phyloP scores from a whole-genome alignment of 2,113 vertebrate species.

The Xenopus borealis region DNA sequence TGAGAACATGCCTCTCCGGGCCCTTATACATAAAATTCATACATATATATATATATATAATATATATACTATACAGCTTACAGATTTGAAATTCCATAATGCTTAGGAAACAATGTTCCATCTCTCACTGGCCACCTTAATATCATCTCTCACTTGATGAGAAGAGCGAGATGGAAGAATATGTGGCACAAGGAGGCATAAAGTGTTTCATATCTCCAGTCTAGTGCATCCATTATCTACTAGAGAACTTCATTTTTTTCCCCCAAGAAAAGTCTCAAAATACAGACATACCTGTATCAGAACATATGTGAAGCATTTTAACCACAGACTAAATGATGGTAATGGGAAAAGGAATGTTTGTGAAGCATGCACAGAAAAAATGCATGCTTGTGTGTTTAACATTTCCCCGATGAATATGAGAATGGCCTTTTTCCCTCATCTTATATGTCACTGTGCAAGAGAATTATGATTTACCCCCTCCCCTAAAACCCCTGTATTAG shows the following conservation, averaged over 20 bases:
- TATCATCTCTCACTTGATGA: conserved; percentile 2
- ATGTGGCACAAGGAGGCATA: neutral
- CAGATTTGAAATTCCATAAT: conserved; percentile 63
- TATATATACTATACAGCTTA: conserved; percentile 67
- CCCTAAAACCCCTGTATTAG: too few relatives aligned
- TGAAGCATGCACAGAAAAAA: too few relatives aligned
- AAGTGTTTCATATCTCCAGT: neutral
- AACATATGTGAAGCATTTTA: too few relatives aligned
- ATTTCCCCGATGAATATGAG: too few relatives aligned
- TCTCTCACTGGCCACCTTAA: conserved; percentile 15
- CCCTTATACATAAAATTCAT: conserved; percentile 65
- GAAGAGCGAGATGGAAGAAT: neutral
- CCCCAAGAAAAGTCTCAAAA: conserved; percentile 5
- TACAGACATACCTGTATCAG: conserved; percentile 12
- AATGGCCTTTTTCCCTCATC: too few relatives aligned
- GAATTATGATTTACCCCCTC: too few relatives aligned
- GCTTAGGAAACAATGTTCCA: conserved; percentile 56
- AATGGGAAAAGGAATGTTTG: too few relatives aligned
- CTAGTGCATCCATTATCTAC: neutral
- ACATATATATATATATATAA: conserved; percentile 63
- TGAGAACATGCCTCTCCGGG: conserved; percentile 50
- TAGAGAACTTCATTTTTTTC: neutral
- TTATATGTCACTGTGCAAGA: too few relatives aligned
- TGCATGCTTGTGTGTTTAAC: too few relatives aligned
- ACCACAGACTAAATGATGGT: too few relatives aligned